Percentiles rank a stretch among this genome's conserved stretches.
These are phyloP conservation scores for Percopsis transmontana DNA, from an alignment of 2,113 vertebrate genomes.

Conservation along the genomic window DNA sequence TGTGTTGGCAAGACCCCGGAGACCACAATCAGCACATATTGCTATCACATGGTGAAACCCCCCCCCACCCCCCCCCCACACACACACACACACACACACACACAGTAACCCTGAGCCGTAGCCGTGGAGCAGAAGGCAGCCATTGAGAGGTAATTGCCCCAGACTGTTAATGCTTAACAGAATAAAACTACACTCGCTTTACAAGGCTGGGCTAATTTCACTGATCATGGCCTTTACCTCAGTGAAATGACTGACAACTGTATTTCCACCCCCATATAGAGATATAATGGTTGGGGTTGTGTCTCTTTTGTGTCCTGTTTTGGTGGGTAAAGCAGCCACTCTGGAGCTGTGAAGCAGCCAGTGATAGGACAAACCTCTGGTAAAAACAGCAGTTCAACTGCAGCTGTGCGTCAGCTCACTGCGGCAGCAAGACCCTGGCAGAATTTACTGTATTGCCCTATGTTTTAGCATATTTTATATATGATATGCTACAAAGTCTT, in stretches of 20 bases:
- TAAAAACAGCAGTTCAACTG: too few relatives aligned
- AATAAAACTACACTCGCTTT: constrained; percentile 58
- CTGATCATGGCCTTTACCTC: constrained; percentile 55
- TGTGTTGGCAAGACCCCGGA: constrained; percentile 48
- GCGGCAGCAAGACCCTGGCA: constrained; percentile 7
- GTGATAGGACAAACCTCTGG: too few relatives aligned
- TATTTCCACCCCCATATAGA: constrained; percentile 17
- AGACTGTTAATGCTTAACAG: constrained; percentile 64
- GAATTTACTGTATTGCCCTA: constrained; percentile 9
- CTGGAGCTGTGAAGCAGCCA: too few relatives aligned
- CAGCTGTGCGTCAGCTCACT: too few relatives aligned
- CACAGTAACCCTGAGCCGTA: constrained; percentile 7
- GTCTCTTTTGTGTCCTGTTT: too few relatives aligned
- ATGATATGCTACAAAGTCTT: constrained; percentile 13
- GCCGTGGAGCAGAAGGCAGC: constrained; percentile 52
- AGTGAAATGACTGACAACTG: constrained; percentile 44
- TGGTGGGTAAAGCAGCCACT: too few relatives aligned
- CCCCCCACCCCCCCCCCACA: neutral
- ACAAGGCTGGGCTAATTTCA: constrained; percentile 66
- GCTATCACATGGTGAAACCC: constrained; percentile 50
- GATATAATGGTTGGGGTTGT: neutral
- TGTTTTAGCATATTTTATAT: constrained; percentile 36
- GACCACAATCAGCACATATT: constrained; percentile 67
- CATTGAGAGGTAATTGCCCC: constrained; percentile 58
- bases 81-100: constrained; percentile 19